Evolutionary conservation across 2,113 vertebrate genomes (phyloP), one percentile per base, ranked within the genome.

Genomic region (Cinclus cinclus): DNA sequence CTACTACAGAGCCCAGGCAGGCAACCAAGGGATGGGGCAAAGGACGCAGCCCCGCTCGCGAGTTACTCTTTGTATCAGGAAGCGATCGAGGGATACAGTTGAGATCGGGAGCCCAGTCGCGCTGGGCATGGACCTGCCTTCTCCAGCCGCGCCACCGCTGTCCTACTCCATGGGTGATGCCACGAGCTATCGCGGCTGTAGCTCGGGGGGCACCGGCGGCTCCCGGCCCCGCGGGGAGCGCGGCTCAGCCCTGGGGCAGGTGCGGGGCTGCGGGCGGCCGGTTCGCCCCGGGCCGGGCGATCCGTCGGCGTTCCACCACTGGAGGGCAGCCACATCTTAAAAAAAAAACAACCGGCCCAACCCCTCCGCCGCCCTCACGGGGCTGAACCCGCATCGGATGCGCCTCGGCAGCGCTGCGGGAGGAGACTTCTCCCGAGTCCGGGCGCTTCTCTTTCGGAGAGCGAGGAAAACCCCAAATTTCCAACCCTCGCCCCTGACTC

Each of bases 281-380:
- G 8, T 46, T 85, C 46, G 69, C 27, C 65, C 75, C 60, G 60
- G 67, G 63, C 23, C 39, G 73, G 44, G 76, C 25, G 95, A 87
- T 93, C 60, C 49, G 63, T 89, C 63, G 89, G 92, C 63, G 84
- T 96, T 98, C 68, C 24, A 87, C 98, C 98, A 98, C 98, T 96
- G 97, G 98, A 97, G 98, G 98, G 98, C 98, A 97, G 97, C 96
- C 98, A 97, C 96, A 97, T 97, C 97, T 96, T 96, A 49, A 53
- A 21, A 58, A 79, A 53, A 80, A 30, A 4, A n/a, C 24, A n/a
- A 46, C 47, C 78, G 10, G 68, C 52, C 55, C 65, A 63, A 15
- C 33, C 47, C 62, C 42, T 85, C 59, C 3, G 42, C 59, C 52
- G 62, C 5, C 55, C 75, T 63, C 50, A 25, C 58, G 46, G 68